These are phyloP conservation scores for Diglossa cyanea DNA, from an alignment of 2,797 vertebrate species.

Conservation along the genomic window DNA sequence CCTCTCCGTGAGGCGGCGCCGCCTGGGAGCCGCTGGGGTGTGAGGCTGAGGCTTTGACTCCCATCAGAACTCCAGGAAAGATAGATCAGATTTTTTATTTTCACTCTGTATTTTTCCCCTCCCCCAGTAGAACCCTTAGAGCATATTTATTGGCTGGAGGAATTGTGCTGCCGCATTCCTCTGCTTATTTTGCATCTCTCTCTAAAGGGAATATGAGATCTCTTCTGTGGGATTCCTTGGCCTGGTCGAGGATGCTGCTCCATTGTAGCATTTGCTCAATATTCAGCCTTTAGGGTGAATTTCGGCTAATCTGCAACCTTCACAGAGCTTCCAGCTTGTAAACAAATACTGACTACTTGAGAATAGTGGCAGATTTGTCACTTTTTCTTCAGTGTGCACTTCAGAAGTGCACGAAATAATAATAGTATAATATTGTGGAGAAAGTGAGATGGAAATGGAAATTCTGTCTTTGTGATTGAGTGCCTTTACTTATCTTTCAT, in stretches of 20 bases:
- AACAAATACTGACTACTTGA: neutral
- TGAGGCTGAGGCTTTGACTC: neutral
- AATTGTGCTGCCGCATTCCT: neutral
- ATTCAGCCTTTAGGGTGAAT: neutral
- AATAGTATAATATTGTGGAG: neutral
- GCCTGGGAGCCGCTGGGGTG: accelerated
- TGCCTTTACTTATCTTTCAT: neutral
- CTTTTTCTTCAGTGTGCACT: neutral
- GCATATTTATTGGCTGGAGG: neutral
- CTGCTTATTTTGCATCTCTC: neutral
- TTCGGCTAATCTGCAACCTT: neutral
- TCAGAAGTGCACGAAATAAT: neutral
- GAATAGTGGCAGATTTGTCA: neutral
- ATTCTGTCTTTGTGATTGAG: neutral
- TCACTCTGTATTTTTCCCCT: accelerated
- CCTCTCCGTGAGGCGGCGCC: neutral
- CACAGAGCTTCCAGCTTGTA: neutral
- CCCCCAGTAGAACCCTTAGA: neutral
- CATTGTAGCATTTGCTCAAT: neutral
- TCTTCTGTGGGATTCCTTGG: neutral
- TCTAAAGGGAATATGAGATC: neutral
- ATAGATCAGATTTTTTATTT: neutral
- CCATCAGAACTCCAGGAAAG: neutral
- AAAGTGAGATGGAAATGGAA: neutral
- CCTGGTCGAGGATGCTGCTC: neutral